Evolutionary conservation across 2,888 invertebrate genomes (phyloP).

Genomic region (Eulithis prunata): DNA sequence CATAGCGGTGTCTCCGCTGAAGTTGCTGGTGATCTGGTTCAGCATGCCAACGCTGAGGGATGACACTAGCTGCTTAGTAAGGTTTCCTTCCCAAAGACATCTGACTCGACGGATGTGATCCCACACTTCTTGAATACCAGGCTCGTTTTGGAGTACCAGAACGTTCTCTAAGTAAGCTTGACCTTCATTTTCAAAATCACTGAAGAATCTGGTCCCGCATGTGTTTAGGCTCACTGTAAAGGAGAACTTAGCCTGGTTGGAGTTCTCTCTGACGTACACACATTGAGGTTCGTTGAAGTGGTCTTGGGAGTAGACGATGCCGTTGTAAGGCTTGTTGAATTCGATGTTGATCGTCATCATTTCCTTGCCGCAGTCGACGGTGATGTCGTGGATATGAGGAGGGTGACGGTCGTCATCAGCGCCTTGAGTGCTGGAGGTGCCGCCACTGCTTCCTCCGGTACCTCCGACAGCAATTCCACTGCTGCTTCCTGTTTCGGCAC

Average conservation of each 20-base stretch:
- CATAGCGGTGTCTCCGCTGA: slow-evolving; percentile 93
- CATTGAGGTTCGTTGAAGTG: slow-evolving; percentile 87
- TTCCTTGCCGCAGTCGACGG: slow-evolving; percentile 91
- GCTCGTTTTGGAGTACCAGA: slow-evolving; percentile 90
- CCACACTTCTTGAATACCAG: slow-evolving; percentile 91
- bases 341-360: slow-evolving; percentile 93
- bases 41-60: slow-evolving; percentile 91
- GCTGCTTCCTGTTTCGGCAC: slow-evolving; percentile 21
- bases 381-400: slow-evolving; percentile 89
- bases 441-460: slow-evolving; percentile 27
- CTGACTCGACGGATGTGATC: slow-evolving; percentile 91
- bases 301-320: slow-evolving; percentile 92
- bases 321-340: slow-evolving; percentile 90
- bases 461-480: slow-evolving; percentile 4
- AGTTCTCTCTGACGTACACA: slow-evolving; percentile 89
- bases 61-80: slow-evolving; percentile 89
- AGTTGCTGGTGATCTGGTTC: slow-evolving; percentile 91
- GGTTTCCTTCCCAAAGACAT: slow-evolving; percentile 92
- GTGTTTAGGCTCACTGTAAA: slow-evolving; percentile 90
- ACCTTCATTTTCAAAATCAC: slow-evolving; percentile 90
- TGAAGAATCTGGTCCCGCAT: slow-evolving; percentile 92
- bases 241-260: slow-evolving; percentile 87
- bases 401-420: slow-evolving; percentile 87
- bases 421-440: slow-evolving; percentile 42
- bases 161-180: slow-evolving; percentile 92